Percentiles rank a stretch among this genome's conserved stretches.
Evolutionary conservation across 2,113 vertebrate genomes (phyloP).

Genomic region (Trichechus manatus): DNA sequence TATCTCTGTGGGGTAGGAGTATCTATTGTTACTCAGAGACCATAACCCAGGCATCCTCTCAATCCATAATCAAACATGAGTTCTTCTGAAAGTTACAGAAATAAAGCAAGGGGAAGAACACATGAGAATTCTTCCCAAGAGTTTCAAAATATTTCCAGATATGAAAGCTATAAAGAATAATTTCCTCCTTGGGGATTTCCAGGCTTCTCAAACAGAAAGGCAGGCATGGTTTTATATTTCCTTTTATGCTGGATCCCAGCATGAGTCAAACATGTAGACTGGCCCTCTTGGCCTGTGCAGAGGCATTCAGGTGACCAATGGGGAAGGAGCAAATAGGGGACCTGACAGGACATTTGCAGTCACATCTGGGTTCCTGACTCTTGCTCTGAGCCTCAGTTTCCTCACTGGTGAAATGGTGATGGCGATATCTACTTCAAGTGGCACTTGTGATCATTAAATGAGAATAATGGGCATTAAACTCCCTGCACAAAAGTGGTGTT

Average conservation of each 20-base stretch:
- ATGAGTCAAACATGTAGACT: neutral
- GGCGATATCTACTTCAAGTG: neutral
- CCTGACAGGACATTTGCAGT: neutral
- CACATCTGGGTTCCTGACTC: neutral
- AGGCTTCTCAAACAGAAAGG: neutral
- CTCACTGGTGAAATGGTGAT: neutral
- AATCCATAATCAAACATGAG: conserved; percentile 6
- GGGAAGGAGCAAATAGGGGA: too few relatives aligned
- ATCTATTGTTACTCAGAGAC: conserved; percentile 21
- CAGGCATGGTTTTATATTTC: neutral
- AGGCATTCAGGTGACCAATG: neutral
- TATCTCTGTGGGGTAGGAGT: neutral
- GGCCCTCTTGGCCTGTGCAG: neutral
- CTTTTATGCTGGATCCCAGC: neutral
- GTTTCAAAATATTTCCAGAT: conserved; percentile 38
- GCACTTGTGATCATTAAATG: neutral
- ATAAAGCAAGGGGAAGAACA: neutral
- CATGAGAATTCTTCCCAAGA: conserved; percentile 19
- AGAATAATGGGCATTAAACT: neutral
- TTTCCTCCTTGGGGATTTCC: neutral
- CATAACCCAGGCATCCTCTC: neutral
- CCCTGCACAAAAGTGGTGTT: neutral
- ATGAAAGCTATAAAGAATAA: neutral
- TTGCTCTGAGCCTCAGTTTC: neutral
- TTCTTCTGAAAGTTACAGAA: conserved; percentile 31